Conservation (phyloP, 2,113 vertebrate species). For the Ammodytes dubius region DNA sequence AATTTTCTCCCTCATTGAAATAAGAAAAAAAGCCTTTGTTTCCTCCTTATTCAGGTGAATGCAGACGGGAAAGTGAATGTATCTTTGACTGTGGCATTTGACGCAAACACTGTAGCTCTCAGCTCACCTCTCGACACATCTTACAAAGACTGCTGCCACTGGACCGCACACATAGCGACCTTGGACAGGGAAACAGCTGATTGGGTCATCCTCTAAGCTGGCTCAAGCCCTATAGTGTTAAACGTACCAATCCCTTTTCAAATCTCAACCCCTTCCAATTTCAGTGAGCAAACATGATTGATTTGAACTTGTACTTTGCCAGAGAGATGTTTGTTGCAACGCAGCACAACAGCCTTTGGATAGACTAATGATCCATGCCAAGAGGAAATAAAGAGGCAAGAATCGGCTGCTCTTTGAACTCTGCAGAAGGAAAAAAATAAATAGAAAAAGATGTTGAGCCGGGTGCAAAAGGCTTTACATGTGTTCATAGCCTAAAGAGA, state of each 20-base stretch:
- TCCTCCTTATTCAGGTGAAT: not conserved
- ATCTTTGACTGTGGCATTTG: not conserved
- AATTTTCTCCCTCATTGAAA: not conserved
- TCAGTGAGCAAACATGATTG: slow-evolving; percentile 70
- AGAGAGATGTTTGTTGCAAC: slow-evolving; percentile 40
- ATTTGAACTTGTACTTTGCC: slow-evolving; percentile 66
- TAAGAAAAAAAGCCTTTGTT: not conserved
- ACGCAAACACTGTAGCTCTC: slow-evolving; percentile 30
- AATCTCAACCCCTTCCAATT: slow-evolving; percentile 64
- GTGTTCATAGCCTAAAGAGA: slow-evolving; percentile 12
- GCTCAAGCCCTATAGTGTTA: slow-evolving; percentile 69
- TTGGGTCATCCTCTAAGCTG: slow-evolving; percentile 80
- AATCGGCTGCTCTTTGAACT: slow-evolving; percentile 58
- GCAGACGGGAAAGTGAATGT: slow-evolving; percentile 2
- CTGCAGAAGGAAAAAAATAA: slow-evolving; percentile 9
- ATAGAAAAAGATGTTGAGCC: not conserved
- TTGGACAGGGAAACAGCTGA: slow-evolving; percentile 74
- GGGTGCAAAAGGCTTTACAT: slow-evolving; percentile 10
- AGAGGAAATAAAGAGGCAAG: slow-evolving; percentile 44
- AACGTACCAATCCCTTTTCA: slow-evolving; percentile 68
- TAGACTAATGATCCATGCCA: slow-evolving; percentile 60
- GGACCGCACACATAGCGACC: slow-evolving; percentile 44
- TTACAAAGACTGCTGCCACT: slow-evolving; percentile 39
- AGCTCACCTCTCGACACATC: slow-evolving; percentile 39
- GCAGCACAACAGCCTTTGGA: slow-evolving; percentile 57